Evolutionary conservation across 2,888 invertebrate species (phyloP).

Genomic region (Tetragonisca angustula): DNA sequence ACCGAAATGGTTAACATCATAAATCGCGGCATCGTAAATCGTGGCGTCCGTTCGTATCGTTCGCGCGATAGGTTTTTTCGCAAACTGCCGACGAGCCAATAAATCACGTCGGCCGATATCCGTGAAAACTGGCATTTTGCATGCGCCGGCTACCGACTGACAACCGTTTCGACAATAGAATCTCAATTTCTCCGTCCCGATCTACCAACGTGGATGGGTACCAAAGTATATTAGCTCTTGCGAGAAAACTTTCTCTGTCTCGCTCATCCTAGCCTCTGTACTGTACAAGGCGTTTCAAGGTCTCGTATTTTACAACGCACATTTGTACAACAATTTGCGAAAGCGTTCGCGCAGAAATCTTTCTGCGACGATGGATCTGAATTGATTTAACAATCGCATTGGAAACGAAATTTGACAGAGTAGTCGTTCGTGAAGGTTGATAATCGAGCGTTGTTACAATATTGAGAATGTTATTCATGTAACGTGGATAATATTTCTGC

Average conservation of each 20-base stretch:
- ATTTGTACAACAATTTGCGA: background rate
- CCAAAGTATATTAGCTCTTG: background rate
- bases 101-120: conserved; percentile 4
- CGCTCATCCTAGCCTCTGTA: background rate
- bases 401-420: background rate
- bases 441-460: background rate
- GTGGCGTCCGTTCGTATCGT: conserved; percentile 28
- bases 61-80: background rate
- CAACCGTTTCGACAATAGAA: background rate
- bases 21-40: conserved; percentile 62
- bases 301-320: background rate
- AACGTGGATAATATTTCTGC: background rate
- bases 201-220: background rate
- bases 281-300: no score
- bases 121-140: background rate
- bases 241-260: background rate
- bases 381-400: no score
- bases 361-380: no score
- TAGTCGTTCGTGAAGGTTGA: background rate
- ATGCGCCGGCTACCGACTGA: background rate
- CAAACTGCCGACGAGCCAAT: no score
- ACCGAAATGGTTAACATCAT: conserved; percentile 66
- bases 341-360: background rate
- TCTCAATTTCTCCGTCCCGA: background rate
- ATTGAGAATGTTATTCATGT: background rate